Evolutionary conservation across 64 coral and sea anemone genomes (phyloP).

Genomic region (Pocillopora verrucosa): DNA sequence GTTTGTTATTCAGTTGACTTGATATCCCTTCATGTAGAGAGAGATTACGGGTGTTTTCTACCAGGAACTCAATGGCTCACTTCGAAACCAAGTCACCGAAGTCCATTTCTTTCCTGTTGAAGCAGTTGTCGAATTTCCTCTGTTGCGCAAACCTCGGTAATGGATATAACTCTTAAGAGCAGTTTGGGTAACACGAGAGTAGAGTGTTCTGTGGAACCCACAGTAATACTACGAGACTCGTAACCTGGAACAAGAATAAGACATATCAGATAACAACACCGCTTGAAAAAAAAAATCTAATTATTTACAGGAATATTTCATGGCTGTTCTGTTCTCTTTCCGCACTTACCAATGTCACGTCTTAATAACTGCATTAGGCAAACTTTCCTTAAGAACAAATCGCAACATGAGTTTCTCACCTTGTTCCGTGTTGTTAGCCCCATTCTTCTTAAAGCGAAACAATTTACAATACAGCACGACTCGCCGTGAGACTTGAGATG

Average conservation of each 20-base stretch:
- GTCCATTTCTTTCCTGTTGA: background rate
- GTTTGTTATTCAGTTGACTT: background rate
- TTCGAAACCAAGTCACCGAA: no score
- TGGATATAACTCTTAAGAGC: constrained; percentile 51
- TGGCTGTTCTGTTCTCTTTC: background rate
- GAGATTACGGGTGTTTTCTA: background rate
- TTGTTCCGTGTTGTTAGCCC: background rate
- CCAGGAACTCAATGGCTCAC: no score
- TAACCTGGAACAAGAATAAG: constrained; percentile 27
- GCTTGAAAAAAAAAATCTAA: background rate
- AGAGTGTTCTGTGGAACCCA: constrained; percentile 60
- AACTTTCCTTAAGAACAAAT: no score
- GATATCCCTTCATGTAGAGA: background rate
- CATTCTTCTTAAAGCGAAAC: constrained; percentile 14
- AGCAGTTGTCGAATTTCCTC: constrained; percentile 67
- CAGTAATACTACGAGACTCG: constrained; percentile 53
- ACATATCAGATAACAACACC: background rate
- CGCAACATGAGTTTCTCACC: background rate
- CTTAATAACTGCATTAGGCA: no score
- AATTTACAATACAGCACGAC: constrained; percentile 55
- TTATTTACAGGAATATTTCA: background rate
- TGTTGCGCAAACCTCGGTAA: constrained; percentile 47
- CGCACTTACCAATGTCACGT: no score
- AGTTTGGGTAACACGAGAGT: constrained; percentile 64
- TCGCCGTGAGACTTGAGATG: constrained; percentile 42